Evolutionary conservation across 2,113 vertebrate species (phyloP).

Genomic region (Seriola quinqueradiata): DNA sequence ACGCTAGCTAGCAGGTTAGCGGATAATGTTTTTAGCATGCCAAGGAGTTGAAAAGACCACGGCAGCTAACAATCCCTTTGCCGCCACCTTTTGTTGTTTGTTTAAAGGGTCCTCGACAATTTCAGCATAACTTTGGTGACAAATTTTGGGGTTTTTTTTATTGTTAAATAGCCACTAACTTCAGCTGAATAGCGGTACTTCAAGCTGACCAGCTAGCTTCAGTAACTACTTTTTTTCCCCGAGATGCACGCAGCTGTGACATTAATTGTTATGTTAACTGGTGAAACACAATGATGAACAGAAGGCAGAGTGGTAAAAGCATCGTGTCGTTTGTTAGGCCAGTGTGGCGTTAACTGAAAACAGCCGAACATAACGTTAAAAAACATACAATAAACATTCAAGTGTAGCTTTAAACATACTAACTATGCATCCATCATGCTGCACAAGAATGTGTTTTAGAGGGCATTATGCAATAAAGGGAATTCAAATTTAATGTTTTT

Average conservation of each 20-base stretch:
- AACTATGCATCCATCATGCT: not conserved
- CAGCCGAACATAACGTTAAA: not conserved
- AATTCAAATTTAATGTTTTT: too few species aligned
- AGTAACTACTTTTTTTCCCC: not conserved
- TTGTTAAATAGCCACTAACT: not conserved
- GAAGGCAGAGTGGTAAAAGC: not conserved
- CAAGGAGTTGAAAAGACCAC: not conserved
- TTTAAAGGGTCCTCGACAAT: not conserved
- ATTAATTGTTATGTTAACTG: not conserved
- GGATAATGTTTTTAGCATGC: conserved; percentile 77
- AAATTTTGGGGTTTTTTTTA: not conserved
- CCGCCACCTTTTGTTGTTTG: not conserved
- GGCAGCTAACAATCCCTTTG: not conserved
- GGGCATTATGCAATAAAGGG: too few species aligned
- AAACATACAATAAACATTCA: too few species aligned
- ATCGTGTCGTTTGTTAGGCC: not conserved
- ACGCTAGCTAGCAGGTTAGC: conserved; percentile 44
- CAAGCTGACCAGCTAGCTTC: not conserved
- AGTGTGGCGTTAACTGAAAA: not conserved
- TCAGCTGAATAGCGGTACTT: not conserved
- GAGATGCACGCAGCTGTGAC: not conserved
- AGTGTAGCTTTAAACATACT: too few species aligned
- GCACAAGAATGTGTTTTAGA: too few species aligned
- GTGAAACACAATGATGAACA: not conserved
- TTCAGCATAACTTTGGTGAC: fast-evolving